These are phyloP conservation scores for Notoglanidium macrostoma DNA, from an alignment of 2,797 vertebrate species.

Conservation along the genomic window DNA sequence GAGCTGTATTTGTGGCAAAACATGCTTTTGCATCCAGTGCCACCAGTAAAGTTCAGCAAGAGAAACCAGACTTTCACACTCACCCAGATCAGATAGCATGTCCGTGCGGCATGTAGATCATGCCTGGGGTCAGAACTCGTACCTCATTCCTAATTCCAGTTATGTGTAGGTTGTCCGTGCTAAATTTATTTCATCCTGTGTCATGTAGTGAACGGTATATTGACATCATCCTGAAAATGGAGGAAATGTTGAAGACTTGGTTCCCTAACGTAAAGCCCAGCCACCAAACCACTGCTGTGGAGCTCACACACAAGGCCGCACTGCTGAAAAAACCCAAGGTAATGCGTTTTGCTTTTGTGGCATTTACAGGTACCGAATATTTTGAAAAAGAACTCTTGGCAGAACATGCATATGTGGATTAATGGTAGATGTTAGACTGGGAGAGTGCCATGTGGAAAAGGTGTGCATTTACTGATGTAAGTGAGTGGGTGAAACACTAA, in stretches of 20 bases:
- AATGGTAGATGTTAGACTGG: background rate
- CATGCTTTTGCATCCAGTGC: conserved; percentile 29
- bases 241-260: conserved; percentile 83
- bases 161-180: background rate
- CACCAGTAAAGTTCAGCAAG: conserved; percentile 20
- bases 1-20: conserved; percentile 27
- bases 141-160: conserved; percentile 7
- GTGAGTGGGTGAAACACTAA: background rate
- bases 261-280: conserved; percentile 76
- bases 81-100: background rate
- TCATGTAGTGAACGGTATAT: conserved; percentile 74
- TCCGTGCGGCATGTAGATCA: background rate
- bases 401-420: background rate
- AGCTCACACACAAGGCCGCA: conserved; percentile 63
- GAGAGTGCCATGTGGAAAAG: background rate
- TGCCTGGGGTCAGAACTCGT: background rate
- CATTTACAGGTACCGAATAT: background rate
- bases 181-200: conserved; percentile 33
- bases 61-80: conserved; percentile 20
- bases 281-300: conserved; percentile 61
- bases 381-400: background rate
- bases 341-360: conserved; percentile 36
- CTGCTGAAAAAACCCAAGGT: conserved; percentile 79
- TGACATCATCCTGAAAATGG: conserved; percentile 81
- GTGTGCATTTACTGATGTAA: background rate